Evolutionary conservation across 1,140 invertebrate genomes (phyloP).

Genomic region (Penaeus japonicus): DNA sequence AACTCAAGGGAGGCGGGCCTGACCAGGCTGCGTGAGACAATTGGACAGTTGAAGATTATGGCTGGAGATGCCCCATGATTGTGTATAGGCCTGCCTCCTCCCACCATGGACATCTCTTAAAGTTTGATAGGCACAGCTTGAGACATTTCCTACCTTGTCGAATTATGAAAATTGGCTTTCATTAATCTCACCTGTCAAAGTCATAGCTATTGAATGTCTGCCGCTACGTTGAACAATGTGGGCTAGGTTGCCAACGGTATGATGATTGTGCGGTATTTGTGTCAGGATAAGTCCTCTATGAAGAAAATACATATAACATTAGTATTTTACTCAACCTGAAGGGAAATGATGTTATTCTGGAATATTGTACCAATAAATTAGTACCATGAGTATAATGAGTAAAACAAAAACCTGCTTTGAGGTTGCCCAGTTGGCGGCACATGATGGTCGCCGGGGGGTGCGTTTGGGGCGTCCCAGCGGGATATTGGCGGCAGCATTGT

Average conservation of each 20-base stretch:
- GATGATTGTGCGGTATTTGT: neutral
- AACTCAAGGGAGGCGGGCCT: conserved; percentile 31
- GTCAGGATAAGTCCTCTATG: neutral
- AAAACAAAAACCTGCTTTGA: neutral
- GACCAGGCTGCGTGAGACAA: conserved; percentile 38
- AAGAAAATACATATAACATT: no score
- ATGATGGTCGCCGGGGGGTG: conserved; percentile 33
- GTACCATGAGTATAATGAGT: no score
- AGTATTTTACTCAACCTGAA: no score
- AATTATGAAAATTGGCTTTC: conserved; percentile 55
- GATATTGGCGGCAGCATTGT: conserved; percentile 56
- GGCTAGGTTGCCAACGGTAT: conserved; percentile 45
- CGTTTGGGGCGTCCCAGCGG: conserved; percentile 53
- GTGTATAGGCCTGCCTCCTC: conserved; percentile 2
- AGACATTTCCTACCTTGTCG: conserved; percentile 41
- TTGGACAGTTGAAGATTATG: conserved; percentile 44
- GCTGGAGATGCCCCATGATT: conserved; percentile 11
- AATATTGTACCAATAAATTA: no score
- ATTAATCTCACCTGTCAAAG: conserved; percentile 56
- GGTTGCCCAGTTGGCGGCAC: conserved; percentile 30
- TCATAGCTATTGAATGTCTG: conserved; percentile 51
- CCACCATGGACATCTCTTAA: conserved; percentile 7
- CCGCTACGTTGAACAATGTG: conserved; percentile 53
- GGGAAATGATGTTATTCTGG: no score
- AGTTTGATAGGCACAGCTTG: conserved; percentile 24